These are phyloP conservation scores for Leguminivora glycinivorella DNA, from an alignment of 1,140 invertebrate species.

Conservation along the genomic window DNA sequence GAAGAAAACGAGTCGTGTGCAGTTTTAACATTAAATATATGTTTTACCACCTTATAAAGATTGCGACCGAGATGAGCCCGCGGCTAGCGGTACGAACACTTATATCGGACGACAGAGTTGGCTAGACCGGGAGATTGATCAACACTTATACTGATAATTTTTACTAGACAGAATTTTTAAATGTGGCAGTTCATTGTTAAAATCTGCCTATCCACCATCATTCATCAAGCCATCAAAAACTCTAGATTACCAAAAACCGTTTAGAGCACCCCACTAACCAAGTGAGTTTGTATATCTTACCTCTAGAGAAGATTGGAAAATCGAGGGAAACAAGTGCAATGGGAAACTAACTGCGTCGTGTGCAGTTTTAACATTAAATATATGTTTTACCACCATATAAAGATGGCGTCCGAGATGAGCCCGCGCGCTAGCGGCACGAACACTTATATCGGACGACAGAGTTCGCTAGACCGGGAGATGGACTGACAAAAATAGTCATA, in stretches of 20 bases:
- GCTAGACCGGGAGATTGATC: conserved; percentile 45
- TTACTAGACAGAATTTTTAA: too few species aligned
- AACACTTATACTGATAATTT: too few species aligned
- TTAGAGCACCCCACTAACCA: too few species aligned
- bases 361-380: conserved; percentile 74
- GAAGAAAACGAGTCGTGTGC: conserved; percentile 55
- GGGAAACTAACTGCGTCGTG: too few species aligned
- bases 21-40: conserved; percentile 76
- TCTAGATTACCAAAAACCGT: too few species aligned
- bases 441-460: conserved; percentile 63
- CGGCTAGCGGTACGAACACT: conserved; percentile 66
- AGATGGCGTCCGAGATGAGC: conserved; percentile 72
- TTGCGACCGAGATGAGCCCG: conserved; percentile 67
- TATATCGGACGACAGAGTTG: conserved; percentile 59
- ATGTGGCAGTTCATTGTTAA: too few species aligned
- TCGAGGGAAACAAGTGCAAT: too few species aligned
- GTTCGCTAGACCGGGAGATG: conserved; percentile 43
- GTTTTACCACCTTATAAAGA: conserved; percentile 78
- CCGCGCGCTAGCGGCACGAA: conserved; percentile 67
- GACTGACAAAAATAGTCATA: neutral
- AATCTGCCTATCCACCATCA: too few species aligned
- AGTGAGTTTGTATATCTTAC: too few species aligned
- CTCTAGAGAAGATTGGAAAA: too few species aligned
- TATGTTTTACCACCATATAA: conserved; percentile 79
- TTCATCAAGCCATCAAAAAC: too few species aligned